A percentile compares a stretch with the other conserved stretches of the same genome.
Evolutionary conservation across 2,888 invertebrate species (phyloP).

Genomic region (Resseliella maxima): DNA sequence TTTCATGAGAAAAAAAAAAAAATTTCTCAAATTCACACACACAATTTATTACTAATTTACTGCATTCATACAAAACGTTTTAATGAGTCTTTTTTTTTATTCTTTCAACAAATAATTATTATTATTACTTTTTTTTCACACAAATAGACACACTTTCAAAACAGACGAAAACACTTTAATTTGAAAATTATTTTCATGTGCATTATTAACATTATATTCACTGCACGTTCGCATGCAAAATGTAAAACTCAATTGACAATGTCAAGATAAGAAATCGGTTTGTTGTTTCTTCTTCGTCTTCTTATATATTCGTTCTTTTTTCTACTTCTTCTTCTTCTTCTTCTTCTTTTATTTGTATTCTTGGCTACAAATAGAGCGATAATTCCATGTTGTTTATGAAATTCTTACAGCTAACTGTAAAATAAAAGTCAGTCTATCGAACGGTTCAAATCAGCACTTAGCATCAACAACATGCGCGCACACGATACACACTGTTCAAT

Average conservation of each 20-base stretch:
- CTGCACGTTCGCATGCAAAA: constrained; percentile 34
- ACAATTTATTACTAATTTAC: neutral
- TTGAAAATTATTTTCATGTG: neutral
- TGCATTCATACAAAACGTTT: neutral
- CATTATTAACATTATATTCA: neutral
- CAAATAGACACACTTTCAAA: neutral
- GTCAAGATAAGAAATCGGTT: constrained; percentile 47
- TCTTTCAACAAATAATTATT: neutral
- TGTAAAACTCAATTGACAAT: constrained; percentile 35
- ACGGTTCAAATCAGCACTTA: constrained; percentile 39
- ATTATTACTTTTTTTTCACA: neutral
- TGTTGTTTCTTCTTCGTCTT: neutral
- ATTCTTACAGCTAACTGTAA: constrained; percentile 14
- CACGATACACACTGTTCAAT: neutral
- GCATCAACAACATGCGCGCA: neutral
- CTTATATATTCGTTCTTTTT: neutral
- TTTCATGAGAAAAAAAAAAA: no score
- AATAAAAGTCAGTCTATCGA: constrained; percentile 9
- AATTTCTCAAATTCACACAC: neutral
- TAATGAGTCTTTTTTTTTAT: neutral
- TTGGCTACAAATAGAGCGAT: constrained; percentile 15
- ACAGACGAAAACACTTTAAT: constrained; percentile 9
- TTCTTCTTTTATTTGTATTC: neutral
- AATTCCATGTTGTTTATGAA: constrained; percentile 43
- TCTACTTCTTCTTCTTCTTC: neutral